These are phyloP conservation scores for Delichon dasypus DNA, from an alignment of 2,797 vertebrate species.

Conservation along the genomic window DNA sequence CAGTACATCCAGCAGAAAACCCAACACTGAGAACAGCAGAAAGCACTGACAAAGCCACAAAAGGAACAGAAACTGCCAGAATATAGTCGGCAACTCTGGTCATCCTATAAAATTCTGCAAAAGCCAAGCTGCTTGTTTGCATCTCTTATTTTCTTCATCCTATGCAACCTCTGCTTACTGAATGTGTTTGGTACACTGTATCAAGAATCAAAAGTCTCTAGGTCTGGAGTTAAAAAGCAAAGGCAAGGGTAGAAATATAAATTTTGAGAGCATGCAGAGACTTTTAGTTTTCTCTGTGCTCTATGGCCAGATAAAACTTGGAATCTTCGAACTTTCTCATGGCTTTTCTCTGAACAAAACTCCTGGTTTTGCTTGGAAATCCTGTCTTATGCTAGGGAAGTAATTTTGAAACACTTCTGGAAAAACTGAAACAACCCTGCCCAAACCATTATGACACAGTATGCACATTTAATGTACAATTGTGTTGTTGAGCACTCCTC, in stretches of 20 bases:
- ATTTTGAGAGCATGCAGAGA: background rate
- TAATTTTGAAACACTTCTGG: background rate
- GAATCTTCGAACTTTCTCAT: background rate
- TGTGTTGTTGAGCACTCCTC: background rate
- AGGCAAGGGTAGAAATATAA: background rate
- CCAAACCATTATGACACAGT: background rate
- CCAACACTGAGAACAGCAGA: conserved; percentile 34
- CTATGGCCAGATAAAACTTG: background rate
- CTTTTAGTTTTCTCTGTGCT: background rate
- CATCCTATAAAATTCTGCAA: background rate
- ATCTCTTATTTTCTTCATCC: background rate
- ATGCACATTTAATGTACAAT: background rate
- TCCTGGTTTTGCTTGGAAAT: background rate
- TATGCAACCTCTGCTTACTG: background rate
- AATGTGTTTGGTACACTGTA: background rate
- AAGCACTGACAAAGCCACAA: conserved; percentile 9
- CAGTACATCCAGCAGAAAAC: conserved; percentile 30
- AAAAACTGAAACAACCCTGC: background rate
- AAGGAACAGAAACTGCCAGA: conserved; percentile 15
- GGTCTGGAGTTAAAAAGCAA: background rate
- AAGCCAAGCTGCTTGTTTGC: background rate
- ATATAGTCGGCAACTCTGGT: background rate
- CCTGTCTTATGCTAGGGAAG: background rate
- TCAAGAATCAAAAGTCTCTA: background rate
- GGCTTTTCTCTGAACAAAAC: background rate